Conservation (phyloP, 1,140 invertebrate genomes). For the Bombus balteatus region DNA sequence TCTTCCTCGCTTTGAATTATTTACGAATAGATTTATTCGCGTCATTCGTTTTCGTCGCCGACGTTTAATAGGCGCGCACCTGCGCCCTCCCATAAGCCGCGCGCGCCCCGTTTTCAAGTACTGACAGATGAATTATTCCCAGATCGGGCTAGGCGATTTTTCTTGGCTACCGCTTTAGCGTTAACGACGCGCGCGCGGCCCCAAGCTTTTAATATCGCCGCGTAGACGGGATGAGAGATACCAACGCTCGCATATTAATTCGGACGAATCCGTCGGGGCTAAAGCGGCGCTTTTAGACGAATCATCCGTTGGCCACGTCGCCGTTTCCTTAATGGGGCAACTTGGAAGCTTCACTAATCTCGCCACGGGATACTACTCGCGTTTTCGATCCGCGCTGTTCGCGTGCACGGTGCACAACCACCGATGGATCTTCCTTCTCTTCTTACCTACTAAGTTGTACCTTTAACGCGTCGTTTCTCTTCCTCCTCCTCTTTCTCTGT, state of each 20-base stretch:
- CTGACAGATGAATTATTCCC: slow-evolving; percentile 53
- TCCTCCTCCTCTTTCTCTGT: neutral
- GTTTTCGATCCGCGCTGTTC: neutral
- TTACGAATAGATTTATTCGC: slow-evolving; percentile 47
- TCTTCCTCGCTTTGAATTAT: slow-evolving; percentile 12
- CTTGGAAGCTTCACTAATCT: slow-evolving; percentile 48
- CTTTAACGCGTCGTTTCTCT: neutral
- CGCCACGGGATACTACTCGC: slow-evolving; percentile 36
- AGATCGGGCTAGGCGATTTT: slow-evolving; percentile 49
- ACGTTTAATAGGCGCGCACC: slow-evolving; percentile 41
- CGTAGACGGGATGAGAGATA: slow-evolving; percentile 20
- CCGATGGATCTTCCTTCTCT: neutral
- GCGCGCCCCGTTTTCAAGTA: slow-evolving; percentile 22
- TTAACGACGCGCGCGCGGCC: slow-evolving; percentile 24
- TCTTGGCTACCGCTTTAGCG: slow-evolving; percentile 36
- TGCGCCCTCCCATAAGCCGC: slow-evolving; percentile 1
- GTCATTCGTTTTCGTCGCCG: slow-evolving; percentile 36
- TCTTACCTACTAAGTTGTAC: neutral
- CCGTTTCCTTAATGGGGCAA: slow-evolving; percentile 33
- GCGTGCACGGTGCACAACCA: neutral
- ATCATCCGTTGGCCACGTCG: neutral
- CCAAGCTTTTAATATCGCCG: slow-evolving; percentile 29
- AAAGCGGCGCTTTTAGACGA: slow-evolving; percentile 15
- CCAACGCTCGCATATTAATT: slow-evolving; percentile 36
- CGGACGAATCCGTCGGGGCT: neutral